Base-by-base conservation (phyloP, 2,888 invertebrate species). In the Nowickia ferox region DNA sequence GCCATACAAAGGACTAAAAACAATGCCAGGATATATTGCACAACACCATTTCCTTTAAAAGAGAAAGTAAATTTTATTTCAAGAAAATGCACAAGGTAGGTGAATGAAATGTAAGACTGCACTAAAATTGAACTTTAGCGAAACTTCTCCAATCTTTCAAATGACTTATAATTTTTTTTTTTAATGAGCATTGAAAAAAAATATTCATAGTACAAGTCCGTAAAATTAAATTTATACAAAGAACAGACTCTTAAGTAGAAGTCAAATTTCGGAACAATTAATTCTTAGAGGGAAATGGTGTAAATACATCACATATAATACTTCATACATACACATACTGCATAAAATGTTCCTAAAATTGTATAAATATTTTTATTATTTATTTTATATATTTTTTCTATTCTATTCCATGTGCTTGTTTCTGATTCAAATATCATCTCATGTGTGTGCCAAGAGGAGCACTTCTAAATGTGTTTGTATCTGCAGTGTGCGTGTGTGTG, bases 1-100 rank as follows among this genome's bases (percentile, higher is more conserved):
- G 40, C 51, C 46, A 71, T 53, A 61, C 38, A 71, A 69, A 71
- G 53, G 30, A 63, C 44, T 53, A 53, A 71, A 44, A 71, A 53
- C 19, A 63, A 53, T 63, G 22, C 15, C 46, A 51, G 22, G 19
- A 55, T 77, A 38, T 10, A 13, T 19, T 46, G 65, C n/a, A 46
- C 3, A 44, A 79, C 78, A 79, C 71, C 17, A 15, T 79, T 71
- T 63, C 71, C 38, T 10, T 42, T 13, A 0, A 69, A 42, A 68
- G 5, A 48, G 4, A 61, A 30, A 30, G 30, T 30, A 30, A 5
- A 30, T 6, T 11, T 4, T 55, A 19, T 10, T 30, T 30, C 4
- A 30, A 30, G 0, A 30, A 30, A 30, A 30, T 30, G 30, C 30
- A 30, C 30, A 30, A 30, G 4, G 30, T n/a, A n/a, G n/a, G n/a